Evolutionary conservation across 2,797 vertebrate genomes (phyloP).

Genomic region (Champsocephalus esox): DNA sequence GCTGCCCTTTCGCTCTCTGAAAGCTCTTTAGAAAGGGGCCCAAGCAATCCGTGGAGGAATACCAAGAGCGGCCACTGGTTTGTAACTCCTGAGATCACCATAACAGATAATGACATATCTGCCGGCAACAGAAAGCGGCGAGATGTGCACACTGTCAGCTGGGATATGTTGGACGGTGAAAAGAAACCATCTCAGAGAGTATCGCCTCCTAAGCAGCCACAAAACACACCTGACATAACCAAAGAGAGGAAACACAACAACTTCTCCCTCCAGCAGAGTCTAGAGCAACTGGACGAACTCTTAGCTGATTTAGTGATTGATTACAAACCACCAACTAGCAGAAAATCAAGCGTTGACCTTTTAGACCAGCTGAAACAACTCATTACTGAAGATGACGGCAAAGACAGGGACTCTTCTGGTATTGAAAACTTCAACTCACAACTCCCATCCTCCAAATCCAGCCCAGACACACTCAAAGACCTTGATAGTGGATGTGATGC

Average conservation of each 20-base stretch:
- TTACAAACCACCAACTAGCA: constrained; percentile 89
- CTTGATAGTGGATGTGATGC: constrained; percentile 83
- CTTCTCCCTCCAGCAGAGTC: constrained; percentile 91
- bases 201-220: constrained; percentile 64
- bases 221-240: constrained; percentile 63
- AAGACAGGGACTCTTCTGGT: constrained; percentile 65
- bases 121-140: constrained; percentile 80
- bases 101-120: constrained; percentile 95
- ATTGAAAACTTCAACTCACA: constrained; percentile 84
- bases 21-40: constrained; percentile 90
- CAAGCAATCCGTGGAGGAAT: constrained; percentile 83
- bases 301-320: constrained; percentile 96
- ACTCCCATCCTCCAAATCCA: constrained; percentile 86
- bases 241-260: constrained; percentile 86
- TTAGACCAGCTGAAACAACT: constrained; percentile 91
- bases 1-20: constrained; percentile 96
- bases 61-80: constrained; percentile 89
- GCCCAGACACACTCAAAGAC: constrained; percentile 81
- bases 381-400: constrained; percentile 83
- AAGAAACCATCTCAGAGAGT: constrained; percentile 56
- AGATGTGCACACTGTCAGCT: constrained; percentile 85
- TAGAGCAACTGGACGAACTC: constrained; percentile 95
- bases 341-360: constrained; percentile 83
- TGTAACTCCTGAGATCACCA: constrained; percentile 96
- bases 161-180: constrained; percentile 83